Conservation (phyloP, 2,888 invertebrate genomes). For the Nipponacmea schrenckii region DNA sequence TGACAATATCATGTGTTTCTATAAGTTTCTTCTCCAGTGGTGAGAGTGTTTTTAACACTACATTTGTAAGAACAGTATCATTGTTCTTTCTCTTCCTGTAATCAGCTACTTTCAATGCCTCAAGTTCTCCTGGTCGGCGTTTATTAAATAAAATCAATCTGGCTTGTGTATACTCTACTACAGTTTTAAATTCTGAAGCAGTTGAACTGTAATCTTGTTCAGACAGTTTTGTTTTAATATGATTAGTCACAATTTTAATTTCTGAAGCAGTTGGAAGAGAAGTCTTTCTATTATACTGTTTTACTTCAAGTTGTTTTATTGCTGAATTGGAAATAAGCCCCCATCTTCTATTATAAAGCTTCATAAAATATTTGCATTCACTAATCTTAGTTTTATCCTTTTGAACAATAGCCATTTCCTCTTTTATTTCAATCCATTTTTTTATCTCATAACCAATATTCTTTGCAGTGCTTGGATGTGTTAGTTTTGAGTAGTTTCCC, state of each 20-base stretch:
- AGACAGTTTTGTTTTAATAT: neutral
- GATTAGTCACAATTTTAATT: neutral
- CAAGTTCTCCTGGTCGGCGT: neutral
- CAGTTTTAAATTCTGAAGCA: neutral
- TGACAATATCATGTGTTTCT: no score
- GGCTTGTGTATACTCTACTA: neutral
- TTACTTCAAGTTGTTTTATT: neutral
- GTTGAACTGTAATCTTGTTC: neutral
- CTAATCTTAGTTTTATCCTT: neutral
- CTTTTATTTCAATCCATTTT: neutral
- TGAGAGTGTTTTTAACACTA: neutral
- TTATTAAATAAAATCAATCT: slow-evolving; percentile 4
- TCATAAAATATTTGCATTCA: neutral
- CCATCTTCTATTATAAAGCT: neutral
- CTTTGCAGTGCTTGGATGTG: neutral
- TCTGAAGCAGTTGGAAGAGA: neutral
- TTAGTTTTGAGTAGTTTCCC: neutral
- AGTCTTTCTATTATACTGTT: neutral
- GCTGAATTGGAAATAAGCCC: neutral
- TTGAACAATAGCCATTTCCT: slow-evolving; percentile 3
- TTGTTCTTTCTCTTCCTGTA: neutral
- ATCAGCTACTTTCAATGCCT: neutral
- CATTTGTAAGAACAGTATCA: neutral
- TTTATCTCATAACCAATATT: neutral
- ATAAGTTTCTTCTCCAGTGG: neutral